Evolutionary conservation across 2,888 invertebrate genomes (phyloP).

Genomic region (Tenthredo distinguenda): DNA sequence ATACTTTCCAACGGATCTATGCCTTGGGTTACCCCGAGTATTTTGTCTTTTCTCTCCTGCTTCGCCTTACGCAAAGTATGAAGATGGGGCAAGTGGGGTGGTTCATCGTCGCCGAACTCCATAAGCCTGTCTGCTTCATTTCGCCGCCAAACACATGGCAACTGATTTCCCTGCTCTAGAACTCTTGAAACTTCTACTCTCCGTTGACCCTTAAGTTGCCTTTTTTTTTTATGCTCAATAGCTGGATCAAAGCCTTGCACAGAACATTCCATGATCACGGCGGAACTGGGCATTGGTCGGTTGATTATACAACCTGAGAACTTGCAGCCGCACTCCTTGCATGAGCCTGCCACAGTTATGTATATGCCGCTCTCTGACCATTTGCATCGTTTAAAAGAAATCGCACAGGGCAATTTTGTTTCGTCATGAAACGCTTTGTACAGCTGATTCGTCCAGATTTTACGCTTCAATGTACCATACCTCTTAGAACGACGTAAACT

Average conservation of each 20-base stretch:
- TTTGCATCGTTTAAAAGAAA: conserved; percentile 8
- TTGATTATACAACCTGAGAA: conserved; percentile 25
- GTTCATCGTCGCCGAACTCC: conserved; percentile 12
- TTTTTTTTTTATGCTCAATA: conserved; percentile 8
- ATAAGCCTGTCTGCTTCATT: background rate
- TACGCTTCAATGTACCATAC: conserved; percentile 2
- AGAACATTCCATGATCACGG: conserved; percentile 21
- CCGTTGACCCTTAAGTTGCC: conserved; percentile 13
- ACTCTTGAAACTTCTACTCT: background rate
- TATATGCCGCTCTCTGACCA: conserved; percentile 1
- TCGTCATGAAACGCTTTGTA: background rate
- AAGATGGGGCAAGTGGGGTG: background rate
- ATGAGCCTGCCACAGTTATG: conserved; percentile 21
- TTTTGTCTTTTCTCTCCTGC: background rate
- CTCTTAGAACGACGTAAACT: background rate
- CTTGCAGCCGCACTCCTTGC: conserved; percentile 18
- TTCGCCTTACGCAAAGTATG: background rate
- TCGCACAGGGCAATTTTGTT: conserved; percentile 14
- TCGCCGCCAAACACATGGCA: background rate
- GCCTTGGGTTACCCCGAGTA: background rate
- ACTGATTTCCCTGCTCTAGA: background rate
- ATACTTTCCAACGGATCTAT: conserved; percentile 12
- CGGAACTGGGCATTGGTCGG: background rate
- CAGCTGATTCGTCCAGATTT: conserved; percentile 20
- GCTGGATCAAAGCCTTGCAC: background rate